These are phyloP conservation scores for Lymantria monacha DNA, from an alignment of 2,888 invertebrate genomes.

Conservation along the genomic window DNA sequence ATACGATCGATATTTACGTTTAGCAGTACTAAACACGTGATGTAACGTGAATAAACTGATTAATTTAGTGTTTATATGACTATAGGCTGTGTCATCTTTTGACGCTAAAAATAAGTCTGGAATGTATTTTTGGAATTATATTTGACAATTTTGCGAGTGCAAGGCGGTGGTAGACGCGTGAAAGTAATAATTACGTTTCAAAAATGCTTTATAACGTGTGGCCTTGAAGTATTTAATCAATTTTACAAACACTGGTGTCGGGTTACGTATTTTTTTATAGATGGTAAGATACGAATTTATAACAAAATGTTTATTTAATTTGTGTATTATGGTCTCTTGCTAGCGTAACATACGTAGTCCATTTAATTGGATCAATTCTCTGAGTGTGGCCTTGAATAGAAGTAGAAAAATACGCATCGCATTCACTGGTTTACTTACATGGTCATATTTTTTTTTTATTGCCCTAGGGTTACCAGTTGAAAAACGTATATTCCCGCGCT, in stretches of 20 bases:
- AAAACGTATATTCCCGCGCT: slow-evolving; percentile 14
- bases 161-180: slow-evolving; percentile 64
- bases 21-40: slow-evolving; percentile 49
- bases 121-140: slow-evolving; percentile 71
- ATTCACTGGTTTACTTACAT: slow-evolving; percentile 15
- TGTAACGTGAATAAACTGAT: slow-evolving; percentile 39
- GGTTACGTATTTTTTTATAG: slow-evolving; percentile 26
- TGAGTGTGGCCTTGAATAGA: slow-evolving; percentile 29
- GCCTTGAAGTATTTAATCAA: slow-evolving; percentile 51
- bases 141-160: slow-evolving; percentile 70
- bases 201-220: slow-evolving; percentile 37
- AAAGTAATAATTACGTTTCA: slow-evolving; percentile 61
- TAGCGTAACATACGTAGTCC: slow-evolving; percentile 10
- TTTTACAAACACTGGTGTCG: slow-evolving; percentile 24
- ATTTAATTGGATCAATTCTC: slow-evolving; percentile 39
- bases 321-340: slow-evolving; percentile 7
- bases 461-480: slow-evolving; percentile 17
- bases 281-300: slow-evolving; percentile 12
- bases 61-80: slow-evolving; percentile 50
- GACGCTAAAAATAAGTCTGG: slow-evolving; percentile 71
- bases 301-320: slow-evolving; percentile 4
- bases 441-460: slow-evolving; percentile 14
- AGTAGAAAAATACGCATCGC: slow-evolving; percentile 32
- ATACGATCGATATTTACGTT: slow-evolving; percentile 55
- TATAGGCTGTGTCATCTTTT: slow-evolving; percentile 59